Percentiles rank a stretch among this genome's conserved stretches.
Evolutionary conservation across 2,797 vertebrate species (phyloP).

Genomic region (Micropoecilia bifurca): DNA sequence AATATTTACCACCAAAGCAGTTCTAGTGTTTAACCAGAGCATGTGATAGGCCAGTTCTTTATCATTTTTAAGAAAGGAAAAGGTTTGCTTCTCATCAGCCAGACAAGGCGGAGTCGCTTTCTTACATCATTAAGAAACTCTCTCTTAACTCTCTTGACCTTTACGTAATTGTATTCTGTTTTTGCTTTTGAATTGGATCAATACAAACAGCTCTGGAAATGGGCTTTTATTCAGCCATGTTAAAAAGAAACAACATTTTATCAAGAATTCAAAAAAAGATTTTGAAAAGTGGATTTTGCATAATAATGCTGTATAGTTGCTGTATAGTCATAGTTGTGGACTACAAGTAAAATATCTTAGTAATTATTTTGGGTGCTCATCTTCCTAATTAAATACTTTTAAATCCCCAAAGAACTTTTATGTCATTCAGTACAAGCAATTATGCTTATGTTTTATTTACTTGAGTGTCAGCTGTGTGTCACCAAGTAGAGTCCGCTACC

Average conservation of each 20-base stretch:
- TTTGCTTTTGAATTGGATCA: too few species aligned
- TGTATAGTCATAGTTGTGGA: too few species aligned
- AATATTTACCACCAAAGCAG: not conserved
- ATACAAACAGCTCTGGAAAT: not conserved
- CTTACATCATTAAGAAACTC: not conserved
- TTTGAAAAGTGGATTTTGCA: too few species aligned
- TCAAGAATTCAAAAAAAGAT: too few species aligned
- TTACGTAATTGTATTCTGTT: not conserved
- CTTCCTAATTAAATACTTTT: not conserved
- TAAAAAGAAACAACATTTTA: too few species aligned
- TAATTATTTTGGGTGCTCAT: not conserved
- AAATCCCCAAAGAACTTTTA: not conserved
- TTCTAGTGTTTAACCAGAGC: not conserved
- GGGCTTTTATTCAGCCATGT: not conserved
- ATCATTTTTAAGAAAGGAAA: not conserved
- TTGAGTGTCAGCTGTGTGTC: not conserved
- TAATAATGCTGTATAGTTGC: too few species aligned
- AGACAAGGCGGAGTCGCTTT: not conserved
- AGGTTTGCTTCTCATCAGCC: not conserved
- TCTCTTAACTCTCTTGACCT: too few species aligned
- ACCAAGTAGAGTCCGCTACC: not conserved
- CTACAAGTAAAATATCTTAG: not conserved
- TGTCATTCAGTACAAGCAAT: not conserved
- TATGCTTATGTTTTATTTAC: not conserved
- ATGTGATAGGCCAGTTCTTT: not conserved